Percentiles rank a stretch among this genome's conserved stretches.
Conservation (phyloP, 2,113 vertebrate genomes). For the Tachycineta bicolor region DNA sequence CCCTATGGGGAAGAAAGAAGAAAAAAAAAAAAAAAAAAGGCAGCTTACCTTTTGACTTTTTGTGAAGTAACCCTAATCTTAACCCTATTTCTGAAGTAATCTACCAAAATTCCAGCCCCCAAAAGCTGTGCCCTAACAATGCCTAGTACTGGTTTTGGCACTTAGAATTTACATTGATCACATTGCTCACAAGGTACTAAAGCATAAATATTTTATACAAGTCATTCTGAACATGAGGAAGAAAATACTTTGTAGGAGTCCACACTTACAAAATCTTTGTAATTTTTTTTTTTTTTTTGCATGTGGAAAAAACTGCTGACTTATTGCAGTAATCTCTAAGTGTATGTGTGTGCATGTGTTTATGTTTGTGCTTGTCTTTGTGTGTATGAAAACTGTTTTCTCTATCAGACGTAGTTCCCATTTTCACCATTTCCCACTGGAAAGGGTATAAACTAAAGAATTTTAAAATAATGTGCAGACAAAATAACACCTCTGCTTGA, state of each 20-base stretch:
- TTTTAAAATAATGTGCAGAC: background rate
- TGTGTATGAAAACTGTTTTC: background rate
- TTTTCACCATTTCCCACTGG: background rate
- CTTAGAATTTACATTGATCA: background rate
- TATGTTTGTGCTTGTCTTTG: background rate
- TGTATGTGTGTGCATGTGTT: accelerated
- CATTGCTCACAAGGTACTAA: background rate
- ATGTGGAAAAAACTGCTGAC: background rate
- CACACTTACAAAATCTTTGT: background rate
- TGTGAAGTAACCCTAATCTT: background rate
- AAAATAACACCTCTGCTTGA: background rate
- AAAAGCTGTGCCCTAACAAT: background rate
- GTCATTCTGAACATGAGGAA: background rate
- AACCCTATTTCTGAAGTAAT: background rate
- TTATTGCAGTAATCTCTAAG: background rate
- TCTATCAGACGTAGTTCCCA: background rate
- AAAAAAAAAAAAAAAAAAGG: too few relatives aligned
- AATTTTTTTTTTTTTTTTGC: background rate
- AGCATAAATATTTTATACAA: background rate
- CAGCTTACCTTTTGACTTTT: background rate
- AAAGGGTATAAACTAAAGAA: background rate
- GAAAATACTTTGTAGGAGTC: background rate
- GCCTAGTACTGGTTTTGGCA: background rate
- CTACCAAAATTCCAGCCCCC: background rate
- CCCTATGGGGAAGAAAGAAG: background rate